Percentiles rank a stretch among this genome's conserved stretches.
Evolutionary conservation across 2,113 vertebrate species (phyloP).

Genomic region (Poeciliopsis turrubarensis): DNA sequence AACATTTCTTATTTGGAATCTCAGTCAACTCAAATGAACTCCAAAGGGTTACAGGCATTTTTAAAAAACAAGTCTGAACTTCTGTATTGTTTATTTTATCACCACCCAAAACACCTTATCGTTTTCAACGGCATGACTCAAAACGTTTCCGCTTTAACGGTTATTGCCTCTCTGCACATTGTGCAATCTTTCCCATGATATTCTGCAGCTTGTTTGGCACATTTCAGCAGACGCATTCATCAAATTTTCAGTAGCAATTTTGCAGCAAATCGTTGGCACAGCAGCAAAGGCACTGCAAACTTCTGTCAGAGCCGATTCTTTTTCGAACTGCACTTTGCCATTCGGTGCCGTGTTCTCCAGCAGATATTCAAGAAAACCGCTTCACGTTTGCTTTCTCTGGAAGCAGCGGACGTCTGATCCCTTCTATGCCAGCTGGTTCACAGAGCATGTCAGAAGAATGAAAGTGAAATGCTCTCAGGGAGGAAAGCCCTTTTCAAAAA

Average conservation of each 20-base stretch:
- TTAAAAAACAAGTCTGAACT: not conserved
- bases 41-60: not conserved
- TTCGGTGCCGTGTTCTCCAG: too few species aligned
- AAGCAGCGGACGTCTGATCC: not conserved
- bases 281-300: not conserved
- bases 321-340: too few species aligned
- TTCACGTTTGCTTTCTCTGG: not conserved
- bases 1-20: too few species aligned
- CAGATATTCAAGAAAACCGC: too few species aligned
- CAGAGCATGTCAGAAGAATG: not conserved
- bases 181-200: not conserved
- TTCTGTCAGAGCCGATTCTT: not conserved
- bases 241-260: not conserved
- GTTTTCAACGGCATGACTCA: not conserved
- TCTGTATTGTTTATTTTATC: not conserved
- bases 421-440: not conserved
- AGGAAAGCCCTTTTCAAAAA: slow-evolving; percentile 26
- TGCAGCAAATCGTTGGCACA: not conserved
- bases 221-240: not conserved
- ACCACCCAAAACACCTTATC: not conserved
- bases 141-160: not conserved
- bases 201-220: not conserved
- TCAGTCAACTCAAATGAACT: not conserved
- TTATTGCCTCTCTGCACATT: not conserved
- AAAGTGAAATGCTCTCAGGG: slow-evolving; percentile 14